These are phyloP conservation scores for Synodontis membranacea DNA, from an alignment of 2,113 vertebrate species.

Conservation along the genomic window DNA sequence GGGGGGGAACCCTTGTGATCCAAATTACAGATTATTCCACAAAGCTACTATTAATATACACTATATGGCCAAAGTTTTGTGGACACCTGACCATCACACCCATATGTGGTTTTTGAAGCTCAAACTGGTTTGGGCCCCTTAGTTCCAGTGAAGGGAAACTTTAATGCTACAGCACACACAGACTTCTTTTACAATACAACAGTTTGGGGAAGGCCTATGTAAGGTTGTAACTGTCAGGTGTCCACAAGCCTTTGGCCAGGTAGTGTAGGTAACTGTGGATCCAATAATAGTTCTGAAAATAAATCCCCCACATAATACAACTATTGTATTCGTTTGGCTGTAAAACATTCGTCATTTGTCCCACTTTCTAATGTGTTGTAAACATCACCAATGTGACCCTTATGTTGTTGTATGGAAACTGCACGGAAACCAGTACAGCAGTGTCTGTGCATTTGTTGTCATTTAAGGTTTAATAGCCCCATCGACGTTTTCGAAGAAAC, in stretches of 20 bases:
- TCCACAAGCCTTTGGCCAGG: not conserved
- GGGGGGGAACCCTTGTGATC: too few relatives aligned
- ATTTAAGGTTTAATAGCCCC: not conserved
- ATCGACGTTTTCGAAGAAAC: not conserved
- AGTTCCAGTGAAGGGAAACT: not conserved
- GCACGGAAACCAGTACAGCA: not conserved
- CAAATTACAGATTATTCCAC: not conserved
- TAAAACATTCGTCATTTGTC: conserved; percentile 19
- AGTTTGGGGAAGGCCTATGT: not conserved
- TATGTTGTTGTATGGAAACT: conserved; percentile 36
- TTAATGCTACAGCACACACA: not conserved
- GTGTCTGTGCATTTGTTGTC: conserved; percentile 20
- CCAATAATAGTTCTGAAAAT: not conserved
- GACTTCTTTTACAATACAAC: not conserved
- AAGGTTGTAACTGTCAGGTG: not conserved
- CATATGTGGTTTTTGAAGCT: not conserved
- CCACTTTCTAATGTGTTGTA: conserved; percentile 28
- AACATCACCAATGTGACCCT: conserved; percentile 39
- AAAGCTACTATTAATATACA: not conserved
- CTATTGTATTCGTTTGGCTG: not conserved
- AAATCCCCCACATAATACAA: not conserved
- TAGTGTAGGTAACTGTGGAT: not conserved
- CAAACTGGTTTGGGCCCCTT: not conserved
- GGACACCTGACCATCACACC: not conserved
- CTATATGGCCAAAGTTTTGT: not conserved